Percentiles rank a stretch among this genome's conserved stretches.
Conservation (phyloP, 2,797 vertebrate species). For the Diceros bicornis region DNA sequence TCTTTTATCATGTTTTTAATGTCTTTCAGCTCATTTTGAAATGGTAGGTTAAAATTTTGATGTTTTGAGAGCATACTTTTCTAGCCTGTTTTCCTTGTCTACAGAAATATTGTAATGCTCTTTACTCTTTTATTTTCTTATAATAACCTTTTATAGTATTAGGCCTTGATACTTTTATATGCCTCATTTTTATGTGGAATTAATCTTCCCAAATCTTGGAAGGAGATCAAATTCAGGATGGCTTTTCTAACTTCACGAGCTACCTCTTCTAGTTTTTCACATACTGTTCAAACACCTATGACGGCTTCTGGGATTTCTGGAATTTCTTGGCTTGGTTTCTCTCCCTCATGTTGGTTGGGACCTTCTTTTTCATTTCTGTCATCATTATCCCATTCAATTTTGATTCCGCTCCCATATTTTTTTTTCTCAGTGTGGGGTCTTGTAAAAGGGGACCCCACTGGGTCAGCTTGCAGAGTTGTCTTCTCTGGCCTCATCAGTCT, state of each 20-base stretch:
- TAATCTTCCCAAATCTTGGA: neutral
- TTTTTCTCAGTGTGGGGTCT: neutral
- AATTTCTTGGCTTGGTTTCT: neutral
- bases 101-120: neutral
- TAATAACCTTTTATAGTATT: neutral
- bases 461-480: neutral
- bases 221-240: neutral
- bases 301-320: neutral
- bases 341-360: neutral
- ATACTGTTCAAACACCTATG: neutral
- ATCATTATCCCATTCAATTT: neutral
- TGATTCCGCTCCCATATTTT: neutral
- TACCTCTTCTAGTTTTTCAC: neutral
- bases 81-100: neutral
- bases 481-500: neutral
- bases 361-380: neutral
- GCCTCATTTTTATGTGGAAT: neutral
- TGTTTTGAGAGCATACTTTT: neutral
- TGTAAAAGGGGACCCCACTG: neutral
- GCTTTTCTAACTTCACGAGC: neutral
- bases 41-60: neutral
- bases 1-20: constrained; percentile 29
- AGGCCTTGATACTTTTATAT: neutral
- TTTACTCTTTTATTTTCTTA: neutral
- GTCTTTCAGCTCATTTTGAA: constrained; percentile 17